These are phyloP conservation scores for Xanthorhoe spadicearia DNA, from an alignment of 2,888 invertebrate genomes.

Conservation along the genomic window DNA sequence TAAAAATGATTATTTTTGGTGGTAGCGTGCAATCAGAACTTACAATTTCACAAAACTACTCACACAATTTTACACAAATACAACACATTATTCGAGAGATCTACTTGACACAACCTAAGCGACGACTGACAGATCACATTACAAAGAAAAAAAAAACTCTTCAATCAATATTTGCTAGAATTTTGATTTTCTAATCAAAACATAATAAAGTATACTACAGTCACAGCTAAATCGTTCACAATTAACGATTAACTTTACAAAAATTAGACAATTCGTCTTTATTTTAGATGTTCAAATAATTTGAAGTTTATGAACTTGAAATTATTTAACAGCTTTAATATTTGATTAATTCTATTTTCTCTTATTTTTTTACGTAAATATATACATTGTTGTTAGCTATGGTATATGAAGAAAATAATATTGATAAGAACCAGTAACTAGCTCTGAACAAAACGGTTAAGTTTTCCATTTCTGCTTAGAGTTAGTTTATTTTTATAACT, in stretches of 20 bases:
- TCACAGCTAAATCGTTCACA: slow-evolving; percentile 1
- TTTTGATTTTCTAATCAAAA: neutral
- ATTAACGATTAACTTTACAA: neutral
- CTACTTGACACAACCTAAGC: slow-evolving; percentile 64
- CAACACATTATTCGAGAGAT: slow-evolving; percentile 60
- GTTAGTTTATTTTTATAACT: slow-evolving; percentile 16
- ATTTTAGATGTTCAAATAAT: slow-evolving; percentile 16
- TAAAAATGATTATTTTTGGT: slow-evolving; percentile 3
- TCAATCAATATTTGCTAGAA: neutral
- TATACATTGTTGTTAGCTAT: slow-evolving; percentile 16
- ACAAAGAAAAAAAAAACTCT: slow-evolving; percentile 8
- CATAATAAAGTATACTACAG: neutral
- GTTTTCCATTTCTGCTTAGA: neutral
- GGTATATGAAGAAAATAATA: slow-evolving; percentile 10
- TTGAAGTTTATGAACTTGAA: slow-evolving; percentile 6
- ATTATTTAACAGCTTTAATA: slow-evolving; percentile 8
- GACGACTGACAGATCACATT: slow-evolving; percentile 17
- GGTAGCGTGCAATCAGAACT: slow-evolving; percentile 1
- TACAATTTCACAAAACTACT: slow-evolving; percentile 30
- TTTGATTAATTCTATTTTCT: slow-evolving; percentile 2
- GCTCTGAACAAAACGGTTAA: slow-evolving; percentile 4
- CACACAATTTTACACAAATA: slow-evolving; percentile 47
- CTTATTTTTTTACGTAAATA: slow-evolving; percentile 6
- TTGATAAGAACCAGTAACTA: slow-evolving; percentile 6
- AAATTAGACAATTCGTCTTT: neutral